These are phyloP conservation scores for Capreolus pygargus DNA, from an alignment of 2,113 vertebrate genomes.

Conservation along the genomic window DNA sequence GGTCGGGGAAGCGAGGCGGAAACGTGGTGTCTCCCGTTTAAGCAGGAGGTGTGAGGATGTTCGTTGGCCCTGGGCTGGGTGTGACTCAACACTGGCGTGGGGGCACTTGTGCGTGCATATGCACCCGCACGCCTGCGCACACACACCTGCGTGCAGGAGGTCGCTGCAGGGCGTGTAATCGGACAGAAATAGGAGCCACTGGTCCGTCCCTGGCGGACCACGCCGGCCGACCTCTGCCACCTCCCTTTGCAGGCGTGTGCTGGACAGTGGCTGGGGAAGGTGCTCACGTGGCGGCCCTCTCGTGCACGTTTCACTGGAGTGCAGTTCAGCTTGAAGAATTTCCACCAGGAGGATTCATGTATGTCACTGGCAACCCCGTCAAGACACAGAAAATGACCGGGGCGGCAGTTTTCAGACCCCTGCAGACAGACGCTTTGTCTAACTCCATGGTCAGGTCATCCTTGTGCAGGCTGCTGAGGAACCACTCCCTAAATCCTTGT, in stretches of 20 bases:
- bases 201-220: accelerated
- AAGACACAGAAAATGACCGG: accelerated
- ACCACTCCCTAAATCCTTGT: accelerated
- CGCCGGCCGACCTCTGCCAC: neutral
- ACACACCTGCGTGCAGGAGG: accelerated
- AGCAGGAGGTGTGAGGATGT: neutral
- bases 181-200: neutral
- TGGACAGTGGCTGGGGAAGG: neutral
- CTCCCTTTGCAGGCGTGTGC: neutral
- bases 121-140: too few species aligned
- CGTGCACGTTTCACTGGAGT: neutral
- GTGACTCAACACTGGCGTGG: accelerated
- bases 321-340: too few species aligned
- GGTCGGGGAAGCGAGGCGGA: neutral
- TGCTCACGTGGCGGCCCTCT: accelerated
- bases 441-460: accelerated
- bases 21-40: neutral
- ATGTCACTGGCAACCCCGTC: accelerated
- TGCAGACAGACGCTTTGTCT: accelerated
- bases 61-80: accelerated
- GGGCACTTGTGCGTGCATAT: accelerated
- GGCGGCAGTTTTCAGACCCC: accelerated
- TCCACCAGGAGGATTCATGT: accelerated
- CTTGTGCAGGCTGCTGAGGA: neutral
- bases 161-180: accelerated